Evolutionary conservation across 92 coral and sea anemone species (phyloP).

Genomic region (Actinernus sp.): DNA sequence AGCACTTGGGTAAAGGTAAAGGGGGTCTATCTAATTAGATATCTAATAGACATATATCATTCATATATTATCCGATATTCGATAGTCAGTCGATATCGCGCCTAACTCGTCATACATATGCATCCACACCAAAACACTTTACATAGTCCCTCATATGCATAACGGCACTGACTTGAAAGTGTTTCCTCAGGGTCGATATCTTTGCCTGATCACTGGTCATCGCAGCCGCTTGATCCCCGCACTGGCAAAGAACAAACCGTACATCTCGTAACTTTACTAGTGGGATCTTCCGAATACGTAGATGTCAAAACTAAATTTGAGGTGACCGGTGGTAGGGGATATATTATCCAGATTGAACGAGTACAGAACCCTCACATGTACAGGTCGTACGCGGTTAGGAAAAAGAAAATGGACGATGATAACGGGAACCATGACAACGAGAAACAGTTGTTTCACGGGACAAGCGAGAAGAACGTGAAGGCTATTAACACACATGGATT

Average conservation of each 20-base stretch:
- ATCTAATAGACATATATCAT: too few species aligned
- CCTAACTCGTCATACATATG: too few species aligned
- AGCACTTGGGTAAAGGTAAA: too few species aligned
- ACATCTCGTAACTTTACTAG: slow-evolving; percentile 1
- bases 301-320: slow-evolving; percentile 28
- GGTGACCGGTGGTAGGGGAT: slow-evolving; percentile 13
- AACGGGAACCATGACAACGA: slow-evolving; percentile 59
- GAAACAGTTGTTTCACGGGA: slow-evolving; percentile 79
- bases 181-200: too few species aligned
- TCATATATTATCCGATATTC: too few species aligned
- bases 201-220: too few species aligned
- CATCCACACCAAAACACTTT: too few species aligned
- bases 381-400: slow-evolving; percentile 49
- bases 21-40: too few species aligned
- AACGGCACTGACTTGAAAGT: too few species aligned
- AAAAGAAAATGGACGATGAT: slow-evolving; percentile 75
- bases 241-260: slow-evolving; percentile 17
- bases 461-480: slow-evolving; percentile 32
- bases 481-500: slow-evolving; percentile 76
- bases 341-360: slow-evolving; percentile 53
- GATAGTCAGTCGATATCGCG: too few species aligned
- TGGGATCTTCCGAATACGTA: slow-evolving; percentile 42
- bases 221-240: too few species aligned
- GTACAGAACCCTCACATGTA: slow-evolving; percentile 81
- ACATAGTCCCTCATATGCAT: too few species aligned